phyloP scores from a whole-genome alignment of 2,113 vertebrate species.

The Thunnus maccoyii region DNA sequence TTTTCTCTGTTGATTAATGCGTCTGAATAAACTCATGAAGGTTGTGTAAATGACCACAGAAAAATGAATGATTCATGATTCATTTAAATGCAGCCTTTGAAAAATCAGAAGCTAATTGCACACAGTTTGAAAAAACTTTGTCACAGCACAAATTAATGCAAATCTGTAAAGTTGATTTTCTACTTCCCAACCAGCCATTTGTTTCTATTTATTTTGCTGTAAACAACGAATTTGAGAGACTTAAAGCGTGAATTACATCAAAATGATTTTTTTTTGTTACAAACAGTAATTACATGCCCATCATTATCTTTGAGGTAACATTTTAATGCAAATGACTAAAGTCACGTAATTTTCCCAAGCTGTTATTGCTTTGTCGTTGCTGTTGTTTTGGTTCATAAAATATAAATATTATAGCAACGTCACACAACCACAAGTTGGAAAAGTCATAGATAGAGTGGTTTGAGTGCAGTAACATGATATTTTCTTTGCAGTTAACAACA shows the following conservation, averaged over 20 bases:
- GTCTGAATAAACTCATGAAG: background rate
- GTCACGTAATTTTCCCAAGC: too few relatives aligned
- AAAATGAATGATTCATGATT: constrained; percentile 7
- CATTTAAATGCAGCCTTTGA: constrained; percentile 12
- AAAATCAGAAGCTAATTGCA: constrained; percentile 16
- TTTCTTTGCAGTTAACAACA: too few relatives aligned
- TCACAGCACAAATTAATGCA: background rate
- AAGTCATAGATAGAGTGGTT: too few relatives aligned
- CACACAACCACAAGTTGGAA: too few relatives aligned
- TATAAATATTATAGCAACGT: too few relatives aligned
- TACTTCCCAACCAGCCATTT: background rate
- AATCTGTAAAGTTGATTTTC: background rate
- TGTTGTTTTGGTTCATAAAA: too few relatives aligned
- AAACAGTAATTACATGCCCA: background rate
- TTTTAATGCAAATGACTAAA: too few relatives aligned
- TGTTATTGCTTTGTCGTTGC: too few relatives aligned
- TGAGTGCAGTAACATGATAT: too few relatives aligned
- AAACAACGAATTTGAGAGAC: background rate
- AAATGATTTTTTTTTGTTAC: background rate
- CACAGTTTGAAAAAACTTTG: constrained; percentile 16
- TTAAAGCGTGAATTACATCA: background rate
- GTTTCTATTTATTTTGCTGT: background rate
- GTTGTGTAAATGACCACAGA: background rate
- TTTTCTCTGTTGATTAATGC: background rate
- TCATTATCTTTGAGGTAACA: background rate